phyloP scores from a whole-genome alignment of 2,113 vertebrate species.

The Connochaetes taurinus region DNA sequence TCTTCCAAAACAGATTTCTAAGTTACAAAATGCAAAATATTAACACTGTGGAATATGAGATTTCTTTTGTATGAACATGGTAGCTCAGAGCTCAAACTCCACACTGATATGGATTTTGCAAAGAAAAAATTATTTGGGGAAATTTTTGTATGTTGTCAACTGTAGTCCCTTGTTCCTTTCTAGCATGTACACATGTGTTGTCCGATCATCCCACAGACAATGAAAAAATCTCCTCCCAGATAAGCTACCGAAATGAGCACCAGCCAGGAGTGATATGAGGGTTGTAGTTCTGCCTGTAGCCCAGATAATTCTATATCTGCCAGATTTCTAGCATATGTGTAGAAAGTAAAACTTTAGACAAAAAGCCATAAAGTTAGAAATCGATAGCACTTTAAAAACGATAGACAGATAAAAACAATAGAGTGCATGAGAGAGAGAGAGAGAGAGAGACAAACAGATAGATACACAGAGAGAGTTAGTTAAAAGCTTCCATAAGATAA shows the following conservation, averaged over 20 bases:
- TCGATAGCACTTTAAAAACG: background rate
- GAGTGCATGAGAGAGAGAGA: background rate
- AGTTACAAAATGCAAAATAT: background rate
- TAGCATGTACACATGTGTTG: too few species aligned
- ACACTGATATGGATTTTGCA: background rate
- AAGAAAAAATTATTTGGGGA: background rate
- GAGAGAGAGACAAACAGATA: background rate
- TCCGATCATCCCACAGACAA: background rate
- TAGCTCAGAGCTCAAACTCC: background rate
- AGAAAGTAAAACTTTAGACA: background rate
- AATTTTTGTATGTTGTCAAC: background rate
- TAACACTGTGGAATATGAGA: background rate
- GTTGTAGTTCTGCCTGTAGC: too few species aligned
- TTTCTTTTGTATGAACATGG: background rate
- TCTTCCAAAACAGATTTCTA: background rate
- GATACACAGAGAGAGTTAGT: background rate
- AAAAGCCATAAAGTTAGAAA: background rate
- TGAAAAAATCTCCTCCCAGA: background rate
- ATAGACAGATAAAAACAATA: background rate
- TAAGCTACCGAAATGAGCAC: background rate
- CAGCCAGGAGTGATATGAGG: rapidly evolving
- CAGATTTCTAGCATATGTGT: background rate
- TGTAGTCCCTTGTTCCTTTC: background rate
- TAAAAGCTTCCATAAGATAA: background rate
- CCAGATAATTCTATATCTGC: background rate